These are phyloP conservation scores for Thaumatotibia leucotreta DNA, from an alignment of 1,140 invertebrate genomes.

Conservation along the genomic window DNA sequence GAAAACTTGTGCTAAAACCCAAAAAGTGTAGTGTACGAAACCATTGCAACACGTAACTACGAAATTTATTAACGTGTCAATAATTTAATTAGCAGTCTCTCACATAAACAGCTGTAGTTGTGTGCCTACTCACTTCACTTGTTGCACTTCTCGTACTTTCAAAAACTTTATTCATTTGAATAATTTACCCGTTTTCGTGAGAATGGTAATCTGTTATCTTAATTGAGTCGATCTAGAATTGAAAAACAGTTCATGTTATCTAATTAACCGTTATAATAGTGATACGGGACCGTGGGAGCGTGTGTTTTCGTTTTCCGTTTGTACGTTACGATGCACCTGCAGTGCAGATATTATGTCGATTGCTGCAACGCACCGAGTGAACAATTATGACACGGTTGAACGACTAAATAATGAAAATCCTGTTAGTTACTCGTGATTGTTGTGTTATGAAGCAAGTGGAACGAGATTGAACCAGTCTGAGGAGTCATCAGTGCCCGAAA, in stretches of 20 bases:
- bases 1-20: neutral
- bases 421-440: conserved; percentile 31
- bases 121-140: conserved; percentile 49
- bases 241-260: conserved; percentile 32
- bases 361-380: conserved; percentile 28
- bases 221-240: conserved; percentile 41
- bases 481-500: conserved; percentile 53
- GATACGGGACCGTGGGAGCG: conserved; percentile 42
- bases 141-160: conserved; percentile 64
- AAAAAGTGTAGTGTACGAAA: neutral
- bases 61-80: conserved; percentile 20
- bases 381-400: conserved; percentile 38
- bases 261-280: conserved; percentile 56
- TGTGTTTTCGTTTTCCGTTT: conserved; percentile 43
- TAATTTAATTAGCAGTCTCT: conserved; percentile 23
- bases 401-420: conserved; percentile 44
- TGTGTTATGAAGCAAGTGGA: conserved; percentile 42
- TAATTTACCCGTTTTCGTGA: conserved; percentile 61
- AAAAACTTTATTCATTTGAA: conserved; percentile 41
- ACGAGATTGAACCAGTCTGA: conserved; percentile 38
- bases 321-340: conserved; percentile 68
- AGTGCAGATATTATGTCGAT: conserved; percentile 44
- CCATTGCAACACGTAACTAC: neutral
- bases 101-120: conserved; percentile 46
- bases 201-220: conserved; percentile 60